Evolutionary conservation across 1,140 invertebrate genomes (phyloP), one percentile per base, ranked within the genome.

Genomic region (Solenopsis invicta): DNA sequence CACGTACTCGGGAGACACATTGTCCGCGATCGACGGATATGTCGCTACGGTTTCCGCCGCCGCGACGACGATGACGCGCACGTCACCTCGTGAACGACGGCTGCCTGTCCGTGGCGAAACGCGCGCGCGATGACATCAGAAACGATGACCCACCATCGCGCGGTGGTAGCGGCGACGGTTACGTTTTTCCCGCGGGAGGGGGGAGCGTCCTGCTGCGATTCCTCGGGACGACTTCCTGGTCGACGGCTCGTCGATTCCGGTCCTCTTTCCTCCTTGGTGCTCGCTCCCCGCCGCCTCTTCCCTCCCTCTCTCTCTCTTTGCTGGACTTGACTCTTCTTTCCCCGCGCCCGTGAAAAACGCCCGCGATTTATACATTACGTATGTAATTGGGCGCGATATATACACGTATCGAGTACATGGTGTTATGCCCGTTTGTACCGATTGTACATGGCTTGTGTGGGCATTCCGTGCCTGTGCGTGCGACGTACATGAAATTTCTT

Each of bases 51-150:
- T 62, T 64, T 64, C 48, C 77, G 13, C 2, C 45, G 50, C 21
- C 8, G 41, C 9, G 48, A 48, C 34, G 21, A 41, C 41, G 37
- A 8, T 13, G 21, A 34, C 29, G 37, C n/a, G n/a, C 61, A 74
- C 59, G 81, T 75, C 71, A 54, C 3, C 29, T 64, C n/a, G 41
- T 9, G 56, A 12, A 52, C 45, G 16, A 24, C 41, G 41, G 12
- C 6, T 18, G 62, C 6, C 56, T 24, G 59, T 34, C 37, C 8
- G 76, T 34, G 29, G 13, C 24, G 24, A 62, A 16, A 67, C 41
- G 29, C 52, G 80, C 69, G 54, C 52, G 67, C 74, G 61, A 78
- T 85, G 82, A 85, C 74, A 85, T 85, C 61, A 78, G 82, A 85
- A 50, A 50, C 29, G 82, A 78, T 56, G 48, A 77, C 29, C 74